phyloP scores from a whole-genome alignment of 1,140 invertebrate genomes.

The Oncopodura yosiiana region DNA sequence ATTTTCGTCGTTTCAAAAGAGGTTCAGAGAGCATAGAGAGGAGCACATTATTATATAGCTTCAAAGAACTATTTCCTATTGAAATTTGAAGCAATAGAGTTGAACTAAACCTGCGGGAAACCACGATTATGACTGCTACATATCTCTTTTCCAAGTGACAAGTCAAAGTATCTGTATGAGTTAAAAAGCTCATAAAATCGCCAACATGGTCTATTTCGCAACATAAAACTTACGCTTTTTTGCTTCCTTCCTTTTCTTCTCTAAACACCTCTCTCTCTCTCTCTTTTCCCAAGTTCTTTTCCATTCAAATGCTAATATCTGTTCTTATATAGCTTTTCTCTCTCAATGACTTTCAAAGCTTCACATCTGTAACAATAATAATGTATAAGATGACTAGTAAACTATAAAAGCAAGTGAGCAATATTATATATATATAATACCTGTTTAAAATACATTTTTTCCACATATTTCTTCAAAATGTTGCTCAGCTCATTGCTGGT shows the following conservation, averaged over 20 bases:
- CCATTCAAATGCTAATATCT: too few species aligned
- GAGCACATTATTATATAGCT: background rate
- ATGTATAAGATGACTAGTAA: too few species aligned
- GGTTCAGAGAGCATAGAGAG: background rate
- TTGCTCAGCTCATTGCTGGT: too few species aligned
- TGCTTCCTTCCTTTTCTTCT: constrained; percentile 3
- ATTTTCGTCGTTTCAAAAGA: constrained; percentile 16
- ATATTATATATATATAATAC: too few species aligned
- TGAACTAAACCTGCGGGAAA: constrained; percentile 28
- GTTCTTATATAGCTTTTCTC: too few species aligned
- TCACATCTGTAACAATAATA: too few species aligned
- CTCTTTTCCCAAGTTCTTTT: background rate
- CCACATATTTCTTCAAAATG: too few species aligned
- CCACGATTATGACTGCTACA: constrained; percentile 26
- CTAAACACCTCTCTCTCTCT: background rate
- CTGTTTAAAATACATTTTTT: too few species aligned
- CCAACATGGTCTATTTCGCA: constrained; percentile 33
- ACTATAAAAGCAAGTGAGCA: too few species aligned
- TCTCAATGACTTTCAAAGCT: too few species aligned
- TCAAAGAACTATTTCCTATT: background rate
- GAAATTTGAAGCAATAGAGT: background rate
- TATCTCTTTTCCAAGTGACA: constrained; percentile 12
- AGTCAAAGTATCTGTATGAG: constrained; percentile 26
- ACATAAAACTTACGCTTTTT: constrained; percentile 21
- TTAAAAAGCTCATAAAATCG: constrained; percentile 31